Evolutionary conservation across 2,113 vertebrate species (phyloP), one percentile per base, ranked within the genome.

Genomic region (Pituophis catenifer): DNA sequence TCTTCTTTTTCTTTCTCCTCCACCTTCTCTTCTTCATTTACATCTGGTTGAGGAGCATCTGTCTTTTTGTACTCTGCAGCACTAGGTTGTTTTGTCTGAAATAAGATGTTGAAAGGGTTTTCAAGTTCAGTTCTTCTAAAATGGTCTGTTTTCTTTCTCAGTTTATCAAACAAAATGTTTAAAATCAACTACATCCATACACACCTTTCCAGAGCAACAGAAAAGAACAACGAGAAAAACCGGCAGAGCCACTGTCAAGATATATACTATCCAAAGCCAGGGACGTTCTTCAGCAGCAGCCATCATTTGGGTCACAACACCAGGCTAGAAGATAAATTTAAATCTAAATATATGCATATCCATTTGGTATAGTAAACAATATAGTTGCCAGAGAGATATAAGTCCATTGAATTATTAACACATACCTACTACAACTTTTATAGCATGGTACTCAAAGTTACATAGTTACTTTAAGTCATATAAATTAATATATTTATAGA

Each of bases 201-300:
- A 13, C 97, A 99, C 99, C 99, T 99, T 99, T 89, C 99, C 99
- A 54, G 99, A 99, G 95, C 99, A 99, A 98, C 99, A 99, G 98
- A 99, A 99, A 92, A 99, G 98, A 17, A 99, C 95, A 95, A 99
- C 98, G 75, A 99, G 98, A 94, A 99, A 98, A 48, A 99, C 97
- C 0, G 99, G 99, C 54, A 99, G 93, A 89, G 98, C 99, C 88
- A 99, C 98, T 0, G 99, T 99, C 91, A 99, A 97, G 93, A 99
- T 98, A 93, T 99, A 99, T 88, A 99, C 98, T 3, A 99, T 96
- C 99, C 99, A 99, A 59, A 99, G 98, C 99, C 99, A 99, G 0
- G 99, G 99, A 65, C 99, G 98, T 94, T 99, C 99, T 95, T 99
- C 99, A 3, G 99, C 99, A 7, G 99, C 99, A 2, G 96, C 98